phyloP scores from a whole-genome alignment of 1,140 invertebrate genomes.

The Heliconius eleuchia region DNA sequence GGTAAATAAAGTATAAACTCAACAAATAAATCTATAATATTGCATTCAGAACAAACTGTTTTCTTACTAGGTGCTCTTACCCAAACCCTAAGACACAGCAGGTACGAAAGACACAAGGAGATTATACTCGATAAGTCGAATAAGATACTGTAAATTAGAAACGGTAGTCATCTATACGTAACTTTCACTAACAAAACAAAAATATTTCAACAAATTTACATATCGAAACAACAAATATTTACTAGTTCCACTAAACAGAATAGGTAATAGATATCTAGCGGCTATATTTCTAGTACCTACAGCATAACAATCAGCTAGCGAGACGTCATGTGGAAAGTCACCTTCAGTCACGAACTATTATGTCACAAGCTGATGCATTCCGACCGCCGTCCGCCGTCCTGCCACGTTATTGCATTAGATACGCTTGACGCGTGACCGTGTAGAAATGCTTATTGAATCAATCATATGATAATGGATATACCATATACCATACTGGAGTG shows the following conservation, averaged over 20 bases:
- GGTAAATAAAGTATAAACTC: background rate
- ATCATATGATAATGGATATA: constrained; percentile 18
- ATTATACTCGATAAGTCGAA: background rate
- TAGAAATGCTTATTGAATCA: constrained; percentile 23
- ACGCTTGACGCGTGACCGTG: constrained; percentile 20
- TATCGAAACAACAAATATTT: background rate
- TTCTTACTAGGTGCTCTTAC: background rate
- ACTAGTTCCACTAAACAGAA: background rate
- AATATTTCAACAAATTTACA: background rate
- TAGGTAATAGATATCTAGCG: background rate
- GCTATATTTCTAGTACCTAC: constrained; percentile 11
- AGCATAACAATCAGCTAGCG: constrained; percentile 2
- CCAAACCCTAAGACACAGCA: no score
- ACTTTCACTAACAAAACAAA: background rate
- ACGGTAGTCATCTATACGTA: background rate
- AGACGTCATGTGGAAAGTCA: constrained; percentile 32
- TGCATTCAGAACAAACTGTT: background rate
- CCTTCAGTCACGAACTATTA: constrained; percentile 37
- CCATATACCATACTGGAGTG: background rate
- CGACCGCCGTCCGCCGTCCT: background rate
- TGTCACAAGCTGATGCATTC: constrained; percentile 37
- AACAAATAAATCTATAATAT: background rate
- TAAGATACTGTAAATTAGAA: background rate
- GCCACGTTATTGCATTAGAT: constrained; percentile 29
- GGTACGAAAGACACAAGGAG: background rate